Base-by-base conservation (phyloP, 2,888 invertebrate species). In the Arenicola marina region DNA sequence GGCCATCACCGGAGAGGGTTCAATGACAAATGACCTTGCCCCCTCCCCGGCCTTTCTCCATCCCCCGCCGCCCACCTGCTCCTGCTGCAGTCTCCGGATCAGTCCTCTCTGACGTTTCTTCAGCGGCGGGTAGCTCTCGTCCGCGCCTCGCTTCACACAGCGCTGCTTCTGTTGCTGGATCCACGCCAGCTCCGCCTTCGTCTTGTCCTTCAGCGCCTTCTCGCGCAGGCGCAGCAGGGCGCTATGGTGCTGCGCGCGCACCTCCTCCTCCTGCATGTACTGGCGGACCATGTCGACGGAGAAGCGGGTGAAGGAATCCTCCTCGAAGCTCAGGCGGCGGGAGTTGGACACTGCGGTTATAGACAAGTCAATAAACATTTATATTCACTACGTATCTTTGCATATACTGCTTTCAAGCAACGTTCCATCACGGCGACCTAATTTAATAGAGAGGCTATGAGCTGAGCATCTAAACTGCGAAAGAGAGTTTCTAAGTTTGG, bases 21-120 rank as follows among this genome's bases (percentile, higher is more conserved):
- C n/a, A n/a, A n/a, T n/a, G n/a, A n/a, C n/a, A n/a, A n/a, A n/a
- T n/a, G n/a, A n/a, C n/a, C n/a, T n/a, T n/a, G n/a, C n/a, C n/a
- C n/a, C n/a, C n/a, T n/a, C n/a, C n/a, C n/a, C n/a, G n/a, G n/a
- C n/a, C n/a, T n/a, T n/a, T n/a, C n/a, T n/a, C n/a, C n/a, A n/a
- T n/a, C n/a, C n/a, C n/a, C n/a, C n/a, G 11, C 18, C 21, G 45
- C 55, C 32, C 54, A 77, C 78, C 74, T 78, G 86, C 76, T 90
- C 89, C 74, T 89, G 88, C 73, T 89, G 87, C 66, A 89, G 85
- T 77, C 88, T 88, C 62, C 89, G 78, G 61, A 90, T 79, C 61
- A 90, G 83, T 0, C 88, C 89, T 63, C 90, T 83, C 77, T 90
- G 89, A 69, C 89, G 89, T 78, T 90, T 89, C 72, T 88, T 88